Percentiles rank a stretch among this genome's conserved stretches.
phyloP scores from a whole-genome alignment of 2,113 vertebrate genomes.

The Anolis carolinensis region DNA sequence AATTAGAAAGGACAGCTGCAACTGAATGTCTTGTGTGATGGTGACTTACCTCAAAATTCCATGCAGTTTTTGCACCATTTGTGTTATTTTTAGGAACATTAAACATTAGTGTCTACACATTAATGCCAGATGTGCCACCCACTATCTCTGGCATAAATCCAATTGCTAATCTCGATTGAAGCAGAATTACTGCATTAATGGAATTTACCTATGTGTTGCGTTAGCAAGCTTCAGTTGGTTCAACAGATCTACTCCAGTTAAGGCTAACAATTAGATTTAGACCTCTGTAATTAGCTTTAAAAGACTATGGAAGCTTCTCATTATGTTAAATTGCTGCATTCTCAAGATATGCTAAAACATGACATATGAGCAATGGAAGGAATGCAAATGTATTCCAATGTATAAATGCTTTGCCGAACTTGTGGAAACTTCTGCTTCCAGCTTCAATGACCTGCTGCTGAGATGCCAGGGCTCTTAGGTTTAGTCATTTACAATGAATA shows the following conservation, averaged over 20 bases:
- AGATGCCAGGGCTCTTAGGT: not conserved
- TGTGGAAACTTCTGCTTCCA: not conserved
- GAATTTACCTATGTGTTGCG: too few relatives aligned
- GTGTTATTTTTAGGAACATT: not conserved
- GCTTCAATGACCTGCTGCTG: not conserved
- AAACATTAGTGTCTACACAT: not conserved
- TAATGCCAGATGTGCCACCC: not conserved
- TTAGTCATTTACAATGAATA: conserved; percentile 9
- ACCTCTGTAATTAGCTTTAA: not conserved
- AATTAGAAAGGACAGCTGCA: not conserved
- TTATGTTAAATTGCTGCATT: not conserved
- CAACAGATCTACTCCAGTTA: too few relatives aligned
- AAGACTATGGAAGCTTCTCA: not conserved
- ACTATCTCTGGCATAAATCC: not conserved
- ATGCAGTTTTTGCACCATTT: not conserved
- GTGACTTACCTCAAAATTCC: not conserved
- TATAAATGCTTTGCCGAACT: not conserved
- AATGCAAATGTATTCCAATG: not conserved
- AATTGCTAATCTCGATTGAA: too few relatives aligned
- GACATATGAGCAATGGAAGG: not conserved
- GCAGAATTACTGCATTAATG: too few relatives aligned
- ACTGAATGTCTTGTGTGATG: not conserved
- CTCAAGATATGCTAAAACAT: not conserved
- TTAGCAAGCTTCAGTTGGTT: too few relatives aligned
- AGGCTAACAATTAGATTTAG: too few relatives aligned